Percentiles rank a stretch among this genome's conserved stretches.
Conservation (phyloP, 2,888 invertebrate genomes). For the Leptinotarsa haldemani region DNA sequence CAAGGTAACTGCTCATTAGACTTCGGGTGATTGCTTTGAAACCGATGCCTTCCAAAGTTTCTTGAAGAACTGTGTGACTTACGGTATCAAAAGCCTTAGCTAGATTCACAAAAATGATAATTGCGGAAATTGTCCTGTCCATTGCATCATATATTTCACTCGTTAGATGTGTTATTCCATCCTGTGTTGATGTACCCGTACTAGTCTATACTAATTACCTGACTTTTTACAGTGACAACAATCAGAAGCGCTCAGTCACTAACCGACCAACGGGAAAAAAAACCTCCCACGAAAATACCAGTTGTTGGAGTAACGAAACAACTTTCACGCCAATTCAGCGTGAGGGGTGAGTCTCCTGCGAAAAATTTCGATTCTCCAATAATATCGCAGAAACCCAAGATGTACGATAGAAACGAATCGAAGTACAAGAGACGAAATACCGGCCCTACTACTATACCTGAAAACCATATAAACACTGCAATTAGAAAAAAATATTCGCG, state of each 20-base stretch:
- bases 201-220: not conserved
- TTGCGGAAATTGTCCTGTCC: not conserved
- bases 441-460: conserved; percentile 30
- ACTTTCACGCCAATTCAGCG: conserved; percentile 48
- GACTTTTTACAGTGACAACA: conserved; percentile 46
- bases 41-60: not conserved
- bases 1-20: not conserved
- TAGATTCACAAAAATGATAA: not conserved
- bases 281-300: conserved; percentile 25
- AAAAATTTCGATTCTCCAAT: conserved; percentile 35
- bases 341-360: conserved; percentile 41
- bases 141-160: not conserved
- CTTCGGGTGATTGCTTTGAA: not conserved
- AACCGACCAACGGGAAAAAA: conserved; percentile 43
- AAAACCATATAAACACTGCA: conserved; percentile 26
- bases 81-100: not conserved
- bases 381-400: conserved; percentile 34
- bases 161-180: too few relatives aligned
- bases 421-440: conserved; percentile 36
- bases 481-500: conserved; percentile 34
- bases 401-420: conserved; percentile 33
- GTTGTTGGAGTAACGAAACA: conserved; percentile 41
- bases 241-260: conserved; percentile 50
- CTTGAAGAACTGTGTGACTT: not conserved
- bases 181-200: too few relatives aligned